These are phyloP conservation scores for Piliocolobus tephrosceles DNA, from an alignment of 2,113 vertebrate species.

Conservation along the genomic window DNA sequence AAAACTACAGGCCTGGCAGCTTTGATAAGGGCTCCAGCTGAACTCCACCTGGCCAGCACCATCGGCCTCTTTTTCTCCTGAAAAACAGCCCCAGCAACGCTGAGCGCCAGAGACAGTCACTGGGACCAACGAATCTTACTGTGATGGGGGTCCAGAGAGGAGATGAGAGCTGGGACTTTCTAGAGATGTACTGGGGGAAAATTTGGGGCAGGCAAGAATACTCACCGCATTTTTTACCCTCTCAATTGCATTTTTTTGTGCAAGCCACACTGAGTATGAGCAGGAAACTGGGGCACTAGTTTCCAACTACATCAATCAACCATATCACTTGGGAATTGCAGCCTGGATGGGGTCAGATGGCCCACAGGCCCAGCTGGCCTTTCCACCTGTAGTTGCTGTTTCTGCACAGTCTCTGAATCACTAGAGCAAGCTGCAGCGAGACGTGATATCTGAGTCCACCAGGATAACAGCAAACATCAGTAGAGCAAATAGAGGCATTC, in stretches of 20 bases:
- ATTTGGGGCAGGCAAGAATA: neutral
- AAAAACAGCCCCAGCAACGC: neutral
- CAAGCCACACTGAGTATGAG: neutral
- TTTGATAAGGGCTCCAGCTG: neutral
- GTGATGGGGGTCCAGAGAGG: too few relatives aligned
- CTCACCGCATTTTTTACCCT: neutral
- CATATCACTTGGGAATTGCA: neutral
- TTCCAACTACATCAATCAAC: neutral
- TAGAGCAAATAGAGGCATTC: neutral
- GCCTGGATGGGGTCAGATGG: neutral
- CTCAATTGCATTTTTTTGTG: neutral
- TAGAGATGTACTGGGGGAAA: rapidly evolving
- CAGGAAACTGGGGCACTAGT: neutral
- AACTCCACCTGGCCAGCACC: neutral
- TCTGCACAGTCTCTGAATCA: neutral
- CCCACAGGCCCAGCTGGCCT: neutral
- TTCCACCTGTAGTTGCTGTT: neutral
- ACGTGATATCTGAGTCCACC: neutral
- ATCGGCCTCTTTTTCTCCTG: neutral
- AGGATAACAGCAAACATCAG: neutral
- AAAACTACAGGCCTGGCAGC: neutral
- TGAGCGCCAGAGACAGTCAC: neutral
- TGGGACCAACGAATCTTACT: neutral
- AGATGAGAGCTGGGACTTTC: neutral
- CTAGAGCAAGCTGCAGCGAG: neutral